Evolutionary conservation across 2,797 vertebrate genomes (phyloP).

Genomic region (Cryptoblepharus egeriae): DNA sequence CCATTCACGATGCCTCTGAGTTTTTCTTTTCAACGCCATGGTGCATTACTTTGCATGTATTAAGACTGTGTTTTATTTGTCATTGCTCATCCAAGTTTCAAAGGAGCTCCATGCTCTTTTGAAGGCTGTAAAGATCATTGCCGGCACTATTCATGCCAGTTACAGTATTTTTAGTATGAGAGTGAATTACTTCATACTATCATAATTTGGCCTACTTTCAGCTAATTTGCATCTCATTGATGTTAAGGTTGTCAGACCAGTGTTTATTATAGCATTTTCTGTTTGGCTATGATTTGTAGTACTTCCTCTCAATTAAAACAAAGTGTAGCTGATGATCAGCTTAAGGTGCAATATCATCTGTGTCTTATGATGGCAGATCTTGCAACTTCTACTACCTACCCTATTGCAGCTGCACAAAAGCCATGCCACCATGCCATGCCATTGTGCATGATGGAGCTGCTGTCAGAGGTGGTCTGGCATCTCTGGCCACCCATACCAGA

Average conservation of each 20-base stretch:
- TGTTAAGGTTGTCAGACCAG: constrained; percentile 55
- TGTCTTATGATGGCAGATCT: no score
- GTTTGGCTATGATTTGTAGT: neutral
- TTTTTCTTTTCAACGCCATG: neutral
- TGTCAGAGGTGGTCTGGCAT: no score
- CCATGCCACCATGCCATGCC: no score
- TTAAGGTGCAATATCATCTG: no score
- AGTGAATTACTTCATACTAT: constrained; percentile 50
- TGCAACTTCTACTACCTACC: no score
- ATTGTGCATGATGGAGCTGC: no score
- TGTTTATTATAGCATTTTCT: neutral
- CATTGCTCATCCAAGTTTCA: constrained; percentile 35
- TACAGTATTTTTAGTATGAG: constrained; percentile 28
- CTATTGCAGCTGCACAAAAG: no score
- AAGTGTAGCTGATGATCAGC: neutral
- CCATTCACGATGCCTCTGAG: neutral
- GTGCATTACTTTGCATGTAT: constrained; percentile 17
- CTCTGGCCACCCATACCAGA: no score
- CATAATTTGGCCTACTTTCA: constrained; percentile 43
- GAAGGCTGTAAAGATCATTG: constrained; percentile 44
- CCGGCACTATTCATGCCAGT: constrained; percentile 33
- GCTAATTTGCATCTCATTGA: constrained; percentile 53
- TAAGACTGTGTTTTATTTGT: constrained; percentile 37
- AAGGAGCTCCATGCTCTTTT: constrained; percentile 32
- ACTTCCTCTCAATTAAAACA: neutral